Conservation (phyloP, 2,888 invertebrate genomes). For the Carpatolechia fugitivella region DNA sequence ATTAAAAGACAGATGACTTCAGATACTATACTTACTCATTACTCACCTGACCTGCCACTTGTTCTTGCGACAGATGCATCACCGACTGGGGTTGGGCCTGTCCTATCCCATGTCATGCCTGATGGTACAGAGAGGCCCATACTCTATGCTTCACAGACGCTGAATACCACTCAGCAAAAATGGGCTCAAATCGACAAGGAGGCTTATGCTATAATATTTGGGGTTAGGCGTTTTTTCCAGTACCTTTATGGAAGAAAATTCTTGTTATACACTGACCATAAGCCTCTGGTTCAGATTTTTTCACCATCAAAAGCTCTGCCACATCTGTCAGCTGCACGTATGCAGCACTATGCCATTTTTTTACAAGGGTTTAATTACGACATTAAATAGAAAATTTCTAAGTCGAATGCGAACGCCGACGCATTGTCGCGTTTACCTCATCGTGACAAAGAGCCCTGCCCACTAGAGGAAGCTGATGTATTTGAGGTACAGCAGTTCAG, state of each 20-base stretch:
- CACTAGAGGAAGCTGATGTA: too few species aligned
- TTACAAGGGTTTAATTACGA: too few species aligned
- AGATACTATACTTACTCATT: slow-evolving; percentile 4
- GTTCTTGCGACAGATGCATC: slow-evolving; percentile 13
- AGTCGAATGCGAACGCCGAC: too few species aligned
- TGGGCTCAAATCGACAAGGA: not conserved
- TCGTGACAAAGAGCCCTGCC: too few species aligned
- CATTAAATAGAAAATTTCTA: too few species aligned
- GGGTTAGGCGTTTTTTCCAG: slow-evolving; percentile 4
- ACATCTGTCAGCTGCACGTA: too few species aligned
- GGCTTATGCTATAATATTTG: slow-evolving; percentile 3
- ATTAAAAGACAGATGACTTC: slow-evolving; percentile 5
- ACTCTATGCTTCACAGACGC: slow-evolving; percentile 6
- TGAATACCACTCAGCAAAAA: not conserved
- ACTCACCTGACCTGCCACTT: slow-evolving; percentile 1
- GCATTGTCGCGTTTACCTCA: too few species aligned
- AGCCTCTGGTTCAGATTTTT: too few species aligned
- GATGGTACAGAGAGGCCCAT: slow-evolving; percentile 13
- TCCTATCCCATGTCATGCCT: slow-evolving; percentile 11
- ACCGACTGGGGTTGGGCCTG: slow-evolving; percentile 14
- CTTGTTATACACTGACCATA: slow-evolving; percentile 1
- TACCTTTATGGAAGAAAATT: slow-evolving; percentile 8
- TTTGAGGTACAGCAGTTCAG: too few species aligned
- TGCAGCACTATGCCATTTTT: too few species aligned
- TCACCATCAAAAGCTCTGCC: too few species aligned